phyloP scores from a whole-genome alignment of 2,888 invertebrate species.

The Syrphus vitripennis region DNA sequence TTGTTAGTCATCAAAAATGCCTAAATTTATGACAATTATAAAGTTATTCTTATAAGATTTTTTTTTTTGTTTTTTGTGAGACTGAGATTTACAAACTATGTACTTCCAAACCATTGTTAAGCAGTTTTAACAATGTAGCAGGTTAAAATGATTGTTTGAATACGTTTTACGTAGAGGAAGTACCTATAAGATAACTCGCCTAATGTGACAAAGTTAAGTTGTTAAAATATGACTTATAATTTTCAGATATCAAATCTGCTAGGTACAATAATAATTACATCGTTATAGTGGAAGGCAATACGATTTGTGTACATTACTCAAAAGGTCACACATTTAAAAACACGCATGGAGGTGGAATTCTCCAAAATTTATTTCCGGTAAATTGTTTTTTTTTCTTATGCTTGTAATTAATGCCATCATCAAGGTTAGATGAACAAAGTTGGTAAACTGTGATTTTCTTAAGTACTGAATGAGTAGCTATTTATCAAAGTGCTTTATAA shows the following conservation, averaged over 20 bases:
- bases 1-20: background rate
- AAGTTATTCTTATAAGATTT: background rate
- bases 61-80: too few relatives aligned
- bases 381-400: too few relatives aligned
- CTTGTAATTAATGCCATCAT: too few relatives aligned
- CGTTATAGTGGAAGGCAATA: background rate
- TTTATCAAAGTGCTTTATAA: too few relatives aligned
- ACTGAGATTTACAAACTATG: slow-evolving; percentile 16
- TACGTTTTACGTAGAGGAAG: background rate
- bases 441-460: too few relatives aligned
- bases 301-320: background rate
- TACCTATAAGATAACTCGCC: background rate
- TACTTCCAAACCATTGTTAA: background rate
- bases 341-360: background rate
- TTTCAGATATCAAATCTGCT: background rate
- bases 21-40: slow-evolving; percentile 1
- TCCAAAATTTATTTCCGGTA: background rate
- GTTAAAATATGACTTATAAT: background rate
- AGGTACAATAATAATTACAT: background rate
- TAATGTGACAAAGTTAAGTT: background rate
- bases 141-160: background rate
- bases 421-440: too few relatives aligned
- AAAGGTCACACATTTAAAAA: background rate
- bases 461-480: too few relatives aligned
- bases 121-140: slow-evolving; percentile 16